Base-by-base conservation (phyloP, 92 coral and sea anemone genomes). In the Montipora capitata region DNA sequence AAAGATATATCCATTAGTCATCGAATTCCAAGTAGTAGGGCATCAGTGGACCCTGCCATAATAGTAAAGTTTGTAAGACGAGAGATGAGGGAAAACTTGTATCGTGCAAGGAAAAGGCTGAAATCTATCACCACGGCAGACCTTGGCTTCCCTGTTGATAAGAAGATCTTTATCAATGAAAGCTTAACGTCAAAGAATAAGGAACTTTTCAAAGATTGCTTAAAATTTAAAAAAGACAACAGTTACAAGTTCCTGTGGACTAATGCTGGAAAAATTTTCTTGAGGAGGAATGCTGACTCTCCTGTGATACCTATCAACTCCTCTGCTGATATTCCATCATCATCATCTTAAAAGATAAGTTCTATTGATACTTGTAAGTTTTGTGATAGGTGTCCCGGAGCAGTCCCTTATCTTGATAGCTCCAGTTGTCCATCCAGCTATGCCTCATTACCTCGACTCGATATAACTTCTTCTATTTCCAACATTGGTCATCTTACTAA, bases 1-100 rank as follows among this genome's bases (percentile, higher is more conserved):
- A 42, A 45, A 38, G 85, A 80, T 71, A 83, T 83, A 17, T 83
- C 87, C 15, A 52, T 83, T 27, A 72, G 87, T 63, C 87, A 83
- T 44, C 85, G 85, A 54, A 44, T 81, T 40, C 74, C 59, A 35
- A 80, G 63, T 18, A 66, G 61, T n/a, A 62, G 43, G 68, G 59
- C 20, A 18, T 18, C 20, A 18, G 20, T 18, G 15, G 45, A 17
- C 38, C 48, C 39, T 62, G 40, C 44, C 45, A 61, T 17, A 17
- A 44, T 44, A 44, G 49, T 7, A 58, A 73, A 15, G 27, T 84
- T 71, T 56, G 49, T 44, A 7, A 44, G 49, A 44, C 49, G 49
- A 44, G 49, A 44, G 7, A 44, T 44, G 49, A 44, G 88, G 17
- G 88, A 84, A 68, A 68, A 13, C 27, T 68, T 20, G 6, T 68